Evolutionary conservation across 2,797 vertebrate species (phyloP).

Genomic region (Ficedula albicollis): DNA sequence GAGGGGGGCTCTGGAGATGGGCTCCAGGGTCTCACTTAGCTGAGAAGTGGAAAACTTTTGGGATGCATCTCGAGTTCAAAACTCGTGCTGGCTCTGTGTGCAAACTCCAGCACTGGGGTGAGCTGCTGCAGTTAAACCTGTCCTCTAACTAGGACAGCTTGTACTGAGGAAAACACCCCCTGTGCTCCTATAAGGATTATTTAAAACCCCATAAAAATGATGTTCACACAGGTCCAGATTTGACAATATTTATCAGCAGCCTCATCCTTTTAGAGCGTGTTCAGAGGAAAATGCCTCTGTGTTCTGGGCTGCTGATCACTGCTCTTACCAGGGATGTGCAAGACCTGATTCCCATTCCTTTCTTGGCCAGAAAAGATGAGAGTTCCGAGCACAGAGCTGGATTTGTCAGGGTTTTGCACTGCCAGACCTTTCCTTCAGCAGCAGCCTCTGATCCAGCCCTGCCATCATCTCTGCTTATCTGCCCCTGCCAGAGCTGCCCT

Average conservation of each 20-base stretch:
- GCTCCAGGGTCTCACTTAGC: not conserved
- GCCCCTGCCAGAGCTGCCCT: not conserved
- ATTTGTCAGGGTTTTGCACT: not conserved
- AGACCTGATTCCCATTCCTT: not conserved
- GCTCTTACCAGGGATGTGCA: no score
- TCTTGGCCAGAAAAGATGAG: not conserved
- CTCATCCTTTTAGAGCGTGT: not conserved
- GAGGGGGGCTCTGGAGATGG: not conserved
- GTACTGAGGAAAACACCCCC: not conserved
- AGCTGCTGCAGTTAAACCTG: not conserved
- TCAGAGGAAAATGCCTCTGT: not conserved
- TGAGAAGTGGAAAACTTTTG: accelerated
- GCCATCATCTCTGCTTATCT: not conserved
- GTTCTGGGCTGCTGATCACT: not conserved
- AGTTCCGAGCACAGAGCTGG: not conserved
- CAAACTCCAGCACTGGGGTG: not conserved
- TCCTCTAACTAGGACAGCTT: not conserved
- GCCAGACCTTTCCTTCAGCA: not conserved
- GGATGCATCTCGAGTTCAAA: not conserved
- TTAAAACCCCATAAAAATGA: not conserved
- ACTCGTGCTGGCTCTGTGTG: not conserved
- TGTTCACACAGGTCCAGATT: not conserved
- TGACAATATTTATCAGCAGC: not conserved
- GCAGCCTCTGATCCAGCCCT: not conserved
- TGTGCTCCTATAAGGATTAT: not conserved